Conservation (phyloP, 2,113 vertebrate species). For the Taxidea taxus region DNA sequence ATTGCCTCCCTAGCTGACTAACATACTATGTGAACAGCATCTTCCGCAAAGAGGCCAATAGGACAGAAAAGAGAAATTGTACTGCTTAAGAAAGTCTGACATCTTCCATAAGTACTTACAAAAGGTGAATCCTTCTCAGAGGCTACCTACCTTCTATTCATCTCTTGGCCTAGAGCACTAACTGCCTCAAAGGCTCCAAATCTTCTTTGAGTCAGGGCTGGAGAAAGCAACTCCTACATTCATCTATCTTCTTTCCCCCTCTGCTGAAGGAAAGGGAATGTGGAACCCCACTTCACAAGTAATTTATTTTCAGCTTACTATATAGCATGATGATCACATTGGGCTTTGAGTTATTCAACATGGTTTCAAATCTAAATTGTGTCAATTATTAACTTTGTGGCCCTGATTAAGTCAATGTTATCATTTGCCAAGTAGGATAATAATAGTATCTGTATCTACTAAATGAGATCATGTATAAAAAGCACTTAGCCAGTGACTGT, state of each 20-base stretch:
- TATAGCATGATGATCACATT: neutral
- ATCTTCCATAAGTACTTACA: neutral
- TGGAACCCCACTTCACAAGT: neutral
- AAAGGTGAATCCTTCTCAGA: neutral
- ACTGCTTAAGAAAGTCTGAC: neutral
- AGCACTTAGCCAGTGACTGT: constrained; percentile 26
- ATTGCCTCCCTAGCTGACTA: neutral
- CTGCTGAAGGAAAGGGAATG: neutral
- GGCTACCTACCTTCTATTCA: constrained; percentile 17
- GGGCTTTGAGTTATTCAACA: neutral
- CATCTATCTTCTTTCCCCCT: neutral
- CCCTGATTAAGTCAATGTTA: constrained; percentile 4
- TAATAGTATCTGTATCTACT: neutral
- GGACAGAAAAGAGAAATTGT: neutral
- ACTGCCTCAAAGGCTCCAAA: neutral
- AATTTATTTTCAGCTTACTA: neutral
- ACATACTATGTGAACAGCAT: neutral
- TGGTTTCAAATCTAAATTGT: neutral
- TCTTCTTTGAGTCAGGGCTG: neutral
- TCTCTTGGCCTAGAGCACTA: neutral
- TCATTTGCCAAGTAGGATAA: constrained; percentile 20
- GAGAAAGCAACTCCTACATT: neutral
- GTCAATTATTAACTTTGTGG: constrained; percentile 41
- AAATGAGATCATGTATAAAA: constrained; percentile 24
- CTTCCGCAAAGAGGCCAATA: neutral